phyloP scores from a whole-genome alignment of 2,888 invertebrate genomes.

The Cyclophora albipunctata region DNA sequence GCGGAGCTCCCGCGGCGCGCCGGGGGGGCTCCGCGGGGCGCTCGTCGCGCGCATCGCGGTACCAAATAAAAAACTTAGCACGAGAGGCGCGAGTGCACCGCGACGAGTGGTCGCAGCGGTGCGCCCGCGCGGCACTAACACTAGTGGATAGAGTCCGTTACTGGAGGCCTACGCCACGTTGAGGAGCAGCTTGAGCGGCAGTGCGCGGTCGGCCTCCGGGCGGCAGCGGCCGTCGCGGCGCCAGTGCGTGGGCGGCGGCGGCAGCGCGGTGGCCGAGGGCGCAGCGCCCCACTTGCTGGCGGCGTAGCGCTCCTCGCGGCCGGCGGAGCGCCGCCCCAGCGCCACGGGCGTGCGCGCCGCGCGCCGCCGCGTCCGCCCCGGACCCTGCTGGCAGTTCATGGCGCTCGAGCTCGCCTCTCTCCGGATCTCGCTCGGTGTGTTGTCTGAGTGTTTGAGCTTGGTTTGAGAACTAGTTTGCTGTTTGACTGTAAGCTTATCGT shows the following conservation, averaged over 20 bases:
- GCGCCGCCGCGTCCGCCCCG: constrained; percentile 40
- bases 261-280: constrained; percentile 84
- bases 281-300: constrained; percentile 90
- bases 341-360: constrained; percentile 31
- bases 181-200: constrained; percentile 78
- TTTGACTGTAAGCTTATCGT: constrained; percentile 31
- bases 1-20: constrained; percentile 45
- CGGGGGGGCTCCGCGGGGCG: constrained; percentile 49
- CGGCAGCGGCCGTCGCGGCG: constrained; percentile 68
- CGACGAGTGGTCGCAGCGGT: constrained; percentile 28
- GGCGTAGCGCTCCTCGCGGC: constrained; percentile 71
- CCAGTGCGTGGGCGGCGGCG: constrained; percentile 89
- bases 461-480: constrained; percentile 1
- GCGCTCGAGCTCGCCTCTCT: constrained; percentile 16
- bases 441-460: constrained; percentile 6
- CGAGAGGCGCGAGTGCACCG: constrained; percentile 46
- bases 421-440: constrained; percentile 20
- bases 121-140: constrained; percentile 52
- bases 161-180: constrained; percentile 69
- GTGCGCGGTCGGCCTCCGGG: constrained; percentile 70
- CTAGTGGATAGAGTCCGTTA: constrained; percentile 46
- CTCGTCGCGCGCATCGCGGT: constrained; percentile 47
- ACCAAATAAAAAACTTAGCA: constrained; percentile 68
- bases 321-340: constrained; percentile 22
- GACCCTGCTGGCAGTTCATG: constrained; percentile 42